phyloP scores from a whole-genome alignment of 2,113 vertebrate genomes.

The Promerops cafer region DNA sequence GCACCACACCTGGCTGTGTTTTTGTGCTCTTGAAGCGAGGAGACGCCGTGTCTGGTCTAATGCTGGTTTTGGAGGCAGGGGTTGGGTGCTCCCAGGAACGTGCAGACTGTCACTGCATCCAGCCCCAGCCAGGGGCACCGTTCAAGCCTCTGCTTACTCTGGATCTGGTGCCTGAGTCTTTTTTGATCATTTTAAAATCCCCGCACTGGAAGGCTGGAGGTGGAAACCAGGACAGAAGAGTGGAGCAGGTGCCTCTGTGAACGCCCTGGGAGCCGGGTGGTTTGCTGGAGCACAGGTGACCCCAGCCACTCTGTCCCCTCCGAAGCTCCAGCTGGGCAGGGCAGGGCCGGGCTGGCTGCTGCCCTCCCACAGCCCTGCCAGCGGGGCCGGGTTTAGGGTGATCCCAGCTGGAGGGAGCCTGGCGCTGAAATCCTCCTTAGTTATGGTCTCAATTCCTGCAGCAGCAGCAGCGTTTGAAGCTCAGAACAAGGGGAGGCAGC shows the following conservation, averaged over 20 bases:
- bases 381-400: neutral
- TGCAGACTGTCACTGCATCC: neutral
- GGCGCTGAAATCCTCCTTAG: neutral
- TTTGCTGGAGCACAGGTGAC: neutral
- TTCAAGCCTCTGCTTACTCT: neutral
- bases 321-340: neutral
- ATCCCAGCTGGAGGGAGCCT: conserved; percentile 11
- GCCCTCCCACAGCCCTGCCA: neutral
- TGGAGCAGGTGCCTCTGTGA: neutral
- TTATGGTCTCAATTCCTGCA: neutral
- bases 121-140: neutral
- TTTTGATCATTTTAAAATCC: neutral
- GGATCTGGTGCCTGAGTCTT: neutral
- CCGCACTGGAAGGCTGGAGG: neutral
- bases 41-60: neutral
- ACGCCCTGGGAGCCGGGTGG: neutral
- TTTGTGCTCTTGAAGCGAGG: neutral
- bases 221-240: neutral
- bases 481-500: neutral
- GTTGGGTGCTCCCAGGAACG: neutral
- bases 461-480: neutral
- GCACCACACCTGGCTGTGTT: neutral
- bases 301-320: neutral
- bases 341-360: neutral
- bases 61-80: neutral